Base-by-base conservation (phyloP, 1,140 invertebrate species). In the Orius insidiosus region DNA sequence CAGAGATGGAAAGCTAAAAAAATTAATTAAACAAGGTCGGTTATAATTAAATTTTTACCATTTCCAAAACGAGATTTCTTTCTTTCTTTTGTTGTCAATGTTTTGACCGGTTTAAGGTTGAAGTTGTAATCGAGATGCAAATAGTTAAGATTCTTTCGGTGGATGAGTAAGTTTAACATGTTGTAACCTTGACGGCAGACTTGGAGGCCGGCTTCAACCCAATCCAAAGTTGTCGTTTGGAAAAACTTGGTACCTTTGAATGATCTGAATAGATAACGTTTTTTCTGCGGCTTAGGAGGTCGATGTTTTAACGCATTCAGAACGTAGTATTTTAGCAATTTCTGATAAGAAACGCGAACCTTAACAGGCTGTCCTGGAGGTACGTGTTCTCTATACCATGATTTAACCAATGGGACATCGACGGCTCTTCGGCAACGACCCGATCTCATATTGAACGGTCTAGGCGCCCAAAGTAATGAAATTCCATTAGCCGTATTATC, bases 161-260 rank as follows among this genome's bases (percentile, higher is more conserved):
- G 96, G 60, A 99, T 99, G 38, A 99, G 68, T 33, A 99, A 68
- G 65, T 99, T 99, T 7, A 99, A 67, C 96, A 99, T 99, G 62
- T 99, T 99, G 65, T 99, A 99, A 9, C 96, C 96, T 65, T 99
- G 96, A 9, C 95, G 73, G 61, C 96, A 98, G 0, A 99, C 96
- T 69, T 94, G 85, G 5, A 99, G 64, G 18, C 95, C 95, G 44
- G 92, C 93, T 67, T 99, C 96, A 1, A 99, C 95, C 96, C 96
- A 99, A 65, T 99, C 96, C 47, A 99, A 68, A 1, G 92, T 95
- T 10, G 96, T 99, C 0, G 89, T 93, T 76, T 99, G 95, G 71
- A 99, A 99, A 67, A 99, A 99, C 65, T 99, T 99, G 0, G 96
- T 99, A 0, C 93, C 85, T 66, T 99, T 99, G 67, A 99, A 99